phyloP scores from a whole-genome alignment of 1,140 invertebrate species.

The Macrobrachium rosenbergii region DNA sequence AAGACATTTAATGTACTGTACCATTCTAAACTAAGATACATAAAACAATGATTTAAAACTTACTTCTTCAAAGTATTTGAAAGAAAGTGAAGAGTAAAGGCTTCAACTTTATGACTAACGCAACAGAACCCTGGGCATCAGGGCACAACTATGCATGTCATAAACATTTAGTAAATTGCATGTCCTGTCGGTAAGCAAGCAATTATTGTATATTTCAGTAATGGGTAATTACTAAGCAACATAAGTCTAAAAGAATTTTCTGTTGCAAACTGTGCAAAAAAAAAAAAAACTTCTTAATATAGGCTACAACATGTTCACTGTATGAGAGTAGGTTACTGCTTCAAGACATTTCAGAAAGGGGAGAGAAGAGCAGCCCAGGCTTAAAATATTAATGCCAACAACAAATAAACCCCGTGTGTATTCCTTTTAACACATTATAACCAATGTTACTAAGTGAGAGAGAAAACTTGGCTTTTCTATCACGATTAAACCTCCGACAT shows the following conservation, averaged over 20 bases:
- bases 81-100: slow-evolving; percentile 70
- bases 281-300: background rate
- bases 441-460: no score
- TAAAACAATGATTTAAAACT: slow-evolving; percentile 58
- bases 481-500: slow-evolving; percentile 31
- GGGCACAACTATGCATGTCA: slow-evolving; percentile 90
- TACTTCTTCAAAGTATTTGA: slow-evolving; percentile 79
- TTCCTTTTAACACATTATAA: no score
- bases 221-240: background rate
- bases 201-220: background rate
- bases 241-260: background rate
- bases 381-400: no score
- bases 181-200: slow-evolving; percentile 71
- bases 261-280: background rate
- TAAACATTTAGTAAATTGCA: slow-evolving; percentile 89
- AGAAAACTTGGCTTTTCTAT: no score
- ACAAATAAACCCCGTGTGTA: no score
- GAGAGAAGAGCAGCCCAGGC: background rate
- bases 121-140: slow-evolving; percentile 95
- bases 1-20: background rate
- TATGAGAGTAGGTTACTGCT: no score
- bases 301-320: no score
- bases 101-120: slow-evolving; percentile 90
- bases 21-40: background rate
- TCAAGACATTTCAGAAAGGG: no score